Base-by-base conservation (phyloP, 2,113 vertebrate species). In the Amblyopsis rosae region DNA sequence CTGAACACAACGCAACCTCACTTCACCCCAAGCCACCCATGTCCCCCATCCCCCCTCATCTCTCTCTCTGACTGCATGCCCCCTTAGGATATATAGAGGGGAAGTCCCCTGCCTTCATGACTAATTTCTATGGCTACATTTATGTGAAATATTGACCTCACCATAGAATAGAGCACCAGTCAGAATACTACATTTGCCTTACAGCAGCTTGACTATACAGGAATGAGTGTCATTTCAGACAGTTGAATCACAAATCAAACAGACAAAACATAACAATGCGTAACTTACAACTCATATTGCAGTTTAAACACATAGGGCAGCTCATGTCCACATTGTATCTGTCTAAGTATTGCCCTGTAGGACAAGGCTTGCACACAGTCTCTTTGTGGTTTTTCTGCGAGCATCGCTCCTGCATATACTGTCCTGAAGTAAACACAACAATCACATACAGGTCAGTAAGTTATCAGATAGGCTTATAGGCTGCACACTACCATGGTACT, bases 311-410 rank as follows among this genome's bases (percentile, higher is more conserved):
- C 3, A 47, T 0, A 0, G n/a, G 1, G 53, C 88, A 92, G 16
- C 0, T 0, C 12, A 6, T 0, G 0, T 71, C 15, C 4, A 35
- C 3, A 0, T 81, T 85, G 80, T 73, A 59, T 4, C 1, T 49
- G 0, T 81, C 33, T 0, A 0, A 47, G 60, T 67, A 92, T 6
- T 5, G 35, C 0, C 10, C 0, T 0, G 0, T 0, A 0, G 0
- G 0, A 12, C 91, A 91, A 2, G 1, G 0, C 0, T 0, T 0
- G 59, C 91, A 92, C 26, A 26, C 26, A 26, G 26, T 26, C 0
- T 1, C 0, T 0, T 3, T 75, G 0, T 0, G 0, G 57, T 71
- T 85, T 0, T 0, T 1, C 0, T 0, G 0, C 0, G 0, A 0
- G 1, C 19, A 1, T 12, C 76, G 76, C 0, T 0, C 0, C 0